Conservation (phyloP, 30 jellyfish, hydroid and myxozoan genomes). For the Hydractinia symbiolongicarpus region DNA sequence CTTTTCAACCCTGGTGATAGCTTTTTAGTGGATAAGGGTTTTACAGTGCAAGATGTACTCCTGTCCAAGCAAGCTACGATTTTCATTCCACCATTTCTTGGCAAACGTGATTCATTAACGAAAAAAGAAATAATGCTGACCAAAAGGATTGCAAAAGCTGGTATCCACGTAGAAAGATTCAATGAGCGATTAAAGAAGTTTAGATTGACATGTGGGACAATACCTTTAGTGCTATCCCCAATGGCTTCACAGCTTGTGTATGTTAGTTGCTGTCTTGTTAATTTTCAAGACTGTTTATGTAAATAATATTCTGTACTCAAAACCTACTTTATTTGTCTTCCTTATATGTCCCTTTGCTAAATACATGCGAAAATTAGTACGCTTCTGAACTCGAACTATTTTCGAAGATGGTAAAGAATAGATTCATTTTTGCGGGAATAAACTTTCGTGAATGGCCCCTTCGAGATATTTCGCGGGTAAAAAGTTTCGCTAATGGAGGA, state of each 20-base stretch:
- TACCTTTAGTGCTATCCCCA: constrained; percentile 50
- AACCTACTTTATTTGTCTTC: too few relatives aligned
- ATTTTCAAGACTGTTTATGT: too few relatives aligned
- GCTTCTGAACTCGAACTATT: too few relatives aligned
- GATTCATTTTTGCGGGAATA: too few relatives aligned
- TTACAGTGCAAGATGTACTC: constrained; percentile 62
- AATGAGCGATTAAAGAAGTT: constrained; percentile 72
- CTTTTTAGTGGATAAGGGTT: constrained; percentile 66
- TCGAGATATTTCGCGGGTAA: too few relatives aligned
- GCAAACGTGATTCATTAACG: constrained; percentile 32
- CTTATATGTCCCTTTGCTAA: too few relatives aligned
- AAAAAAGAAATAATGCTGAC: too few relatives aligned
- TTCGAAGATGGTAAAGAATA: too few relatives aligned
- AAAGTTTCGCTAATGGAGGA: too few relatives aligned
- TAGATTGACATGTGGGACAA: constrained; percentile 34
- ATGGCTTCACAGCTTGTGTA: constrained; percentile 59
- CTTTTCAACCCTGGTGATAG: constrained; percentile 51
- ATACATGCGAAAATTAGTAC: too few relatives aligned
- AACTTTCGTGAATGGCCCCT: too few relatives aligned
- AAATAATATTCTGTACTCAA: too few relatives aligned
- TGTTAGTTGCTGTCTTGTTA: background rate
- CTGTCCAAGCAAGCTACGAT: constrained; percentile 56
- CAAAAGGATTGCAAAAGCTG: constrained; percentile 32
- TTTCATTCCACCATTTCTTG: constrained; percentile 64
- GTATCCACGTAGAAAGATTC: constrained; percentile 42